phyloP scores from a whole-genome alignment of 1,140 invertebrate species.

The Arctopsyche grandis region DNA sequence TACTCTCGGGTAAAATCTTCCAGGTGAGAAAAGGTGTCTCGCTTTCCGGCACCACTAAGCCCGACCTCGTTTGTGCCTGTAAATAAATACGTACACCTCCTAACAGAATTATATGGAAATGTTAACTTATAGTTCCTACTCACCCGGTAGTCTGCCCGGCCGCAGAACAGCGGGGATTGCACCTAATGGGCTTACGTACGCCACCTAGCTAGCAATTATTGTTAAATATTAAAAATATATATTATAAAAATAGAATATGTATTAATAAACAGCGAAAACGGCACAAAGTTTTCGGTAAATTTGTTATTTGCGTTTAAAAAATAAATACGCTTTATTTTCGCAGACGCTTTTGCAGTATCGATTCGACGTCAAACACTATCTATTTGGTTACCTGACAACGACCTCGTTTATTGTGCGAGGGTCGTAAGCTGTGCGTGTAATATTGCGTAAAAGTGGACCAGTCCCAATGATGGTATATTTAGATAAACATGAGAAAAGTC shows the following conservation, averaged over 20 bases:
- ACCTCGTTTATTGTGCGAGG: not conserved
- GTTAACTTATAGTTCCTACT: conserved; percentile 3
- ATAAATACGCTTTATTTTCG: too few relatives aligned
- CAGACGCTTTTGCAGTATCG: not conserved
- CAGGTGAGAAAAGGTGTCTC: not conserved
- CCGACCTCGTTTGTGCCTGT: not conserved
- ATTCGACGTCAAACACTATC: not conserved
- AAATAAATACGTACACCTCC: not conserved
- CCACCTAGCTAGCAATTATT: too few relatives aligned
- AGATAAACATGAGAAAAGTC: too few relatives aligned
- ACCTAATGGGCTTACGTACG: conserved; percentile 28
- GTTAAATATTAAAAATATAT: too few relatives aligned
- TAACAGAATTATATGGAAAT: conserved; percentile 21
- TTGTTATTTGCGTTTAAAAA: too few relatives aligned
- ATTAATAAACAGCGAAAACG: not conserved
- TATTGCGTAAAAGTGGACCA: not conserved
- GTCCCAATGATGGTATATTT: too few relatives aligned
- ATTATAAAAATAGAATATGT: not conserved
- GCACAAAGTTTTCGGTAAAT: not conserved
- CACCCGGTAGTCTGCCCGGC: conserved; percentile 23
- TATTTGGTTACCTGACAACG: not conserved
- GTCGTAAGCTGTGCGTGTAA: not conserved
- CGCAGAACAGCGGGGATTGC: conserved; percentile 29
- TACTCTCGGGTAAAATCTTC: not conserved
- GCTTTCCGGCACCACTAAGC: not conserved